Evolutionary conservation across 64 coral and sea anemone species (phyloP).

Genomic region (Pachyseris speciosa): DNA sequence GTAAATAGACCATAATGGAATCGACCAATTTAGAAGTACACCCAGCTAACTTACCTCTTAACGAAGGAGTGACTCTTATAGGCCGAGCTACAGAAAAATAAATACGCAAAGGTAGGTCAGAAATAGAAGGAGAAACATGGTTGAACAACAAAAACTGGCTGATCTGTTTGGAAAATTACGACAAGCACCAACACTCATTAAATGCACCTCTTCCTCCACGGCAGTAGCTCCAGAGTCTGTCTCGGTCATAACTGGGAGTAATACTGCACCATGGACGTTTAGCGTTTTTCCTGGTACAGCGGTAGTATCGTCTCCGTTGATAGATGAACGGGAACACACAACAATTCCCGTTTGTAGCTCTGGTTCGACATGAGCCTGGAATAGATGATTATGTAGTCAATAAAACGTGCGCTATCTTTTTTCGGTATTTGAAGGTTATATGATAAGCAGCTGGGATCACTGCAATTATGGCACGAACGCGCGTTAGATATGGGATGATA

Average conservation of each 20-base stretch:
- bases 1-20: no score
- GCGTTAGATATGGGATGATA: no score
- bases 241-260: constrained; percentile 67
- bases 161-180: no score
- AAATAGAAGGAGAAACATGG: no score
- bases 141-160: no score
- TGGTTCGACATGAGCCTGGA: constrained; percentile 11
- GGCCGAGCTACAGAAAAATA: constrained; percentile 1
- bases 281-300: constrained; percentile 18
- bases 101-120: background rate
- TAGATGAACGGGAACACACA: constrained; percentile 78
- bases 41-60: background rate
- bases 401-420: background rate
- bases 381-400: background rate
- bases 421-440: no score
- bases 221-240: constrained; percentile 49
- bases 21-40: background rate
- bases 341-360: constrained; percentile 21
- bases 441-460: no score
- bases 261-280: constrained; percentile 47
- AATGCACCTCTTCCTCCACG: background rate
- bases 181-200: background rate
- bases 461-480: no score
- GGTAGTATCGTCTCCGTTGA: constrained; percentile 23
- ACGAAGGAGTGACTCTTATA: background rate